Conservation (phyloP, 2,113 vertebrate species). For the Elaphurus davidianus region DNA sequence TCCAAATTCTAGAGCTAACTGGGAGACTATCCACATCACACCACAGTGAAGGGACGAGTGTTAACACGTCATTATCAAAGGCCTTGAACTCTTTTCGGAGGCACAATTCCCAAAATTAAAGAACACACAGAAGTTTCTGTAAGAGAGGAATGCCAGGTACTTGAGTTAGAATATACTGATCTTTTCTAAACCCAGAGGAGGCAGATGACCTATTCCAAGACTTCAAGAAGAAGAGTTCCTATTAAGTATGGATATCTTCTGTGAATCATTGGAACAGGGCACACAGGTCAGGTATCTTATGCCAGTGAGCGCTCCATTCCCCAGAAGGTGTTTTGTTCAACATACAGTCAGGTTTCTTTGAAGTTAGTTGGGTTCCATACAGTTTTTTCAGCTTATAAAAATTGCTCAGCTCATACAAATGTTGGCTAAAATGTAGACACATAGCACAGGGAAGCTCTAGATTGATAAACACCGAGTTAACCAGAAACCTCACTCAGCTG, state of each 20-base stretch:
- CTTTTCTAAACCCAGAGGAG: slow-evolving; percentile 40
- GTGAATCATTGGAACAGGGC: slow-evolving; percentile 15
- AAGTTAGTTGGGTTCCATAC: slow-evolving; percentile 51
- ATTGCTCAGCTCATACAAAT: background rate
- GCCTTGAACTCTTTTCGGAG: background rate
- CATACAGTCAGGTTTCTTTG: slow-evolving; percentile 39
- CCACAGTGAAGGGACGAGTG: background rate
- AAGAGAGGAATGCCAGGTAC: background rate
- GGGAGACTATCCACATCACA: slow-evolving; percentile 35
- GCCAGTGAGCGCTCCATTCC: background rate
- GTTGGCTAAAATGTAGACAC: background rate
- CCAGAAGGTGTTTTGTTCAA: slow-evolving; percentile 53
- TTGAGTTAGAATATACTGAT: slow-evolving; percentile 8
- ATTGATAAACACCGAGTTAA: background rate
- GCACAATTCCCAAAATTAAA: slow-evolving; percentile 35
- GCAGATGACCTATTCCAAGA: slow-evolving; percentile 30
- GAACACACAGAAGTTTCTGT: background rate
- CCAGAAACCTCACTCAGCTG: background rate
- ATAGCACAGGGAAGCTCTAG: background rate
- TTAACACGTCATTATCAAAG: background rate
- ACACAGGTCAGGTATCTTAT: background rate
- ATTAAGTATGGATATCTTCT: slow-evolving; percentile 41
- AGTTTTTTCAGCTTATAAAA: slow-evolving; percentile 53
- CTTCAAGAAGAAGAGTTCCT: slow-evolving; percentile 49
- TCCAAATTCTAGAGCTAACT: slow-evolving; percentile 64